A percentile compares a stretch with the other conserved stretches of the same genome.
Conservation (phyloP, 2,888 invertebrate species). For the Melieria omissa region DNA sequence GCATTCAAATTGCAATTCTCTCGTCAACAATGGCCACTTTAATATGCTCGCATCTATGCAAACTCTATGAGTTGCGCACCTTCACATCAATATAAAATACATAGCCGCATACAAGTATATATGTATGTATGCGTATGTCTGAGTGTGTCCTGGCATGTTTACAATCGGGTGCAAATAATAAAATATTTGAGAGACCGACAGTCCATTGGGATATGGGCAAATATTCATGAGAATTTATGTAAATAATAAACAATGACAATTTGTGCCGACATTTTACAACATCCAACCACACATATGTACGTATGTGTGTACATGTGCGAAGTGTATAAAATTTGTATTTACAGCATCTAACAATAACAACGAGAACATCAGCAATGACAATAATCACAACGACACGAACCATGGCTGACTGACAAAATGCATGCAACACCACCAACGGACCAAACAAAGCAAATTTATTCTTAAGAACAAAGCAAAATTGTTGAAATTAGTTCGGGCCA, state of each 20-base stretch:
- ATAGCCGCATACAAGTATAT: not conserved
- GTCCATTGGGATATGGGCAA: no score
- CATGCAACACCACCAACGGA: no score
- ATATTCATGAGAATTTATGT: no score
- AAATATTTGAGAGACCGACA: no score
- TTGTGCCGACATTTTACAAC: not conserved
- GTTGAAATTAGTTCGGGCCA: conserved; percentile 67
- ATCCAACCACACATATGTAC: not conserved
- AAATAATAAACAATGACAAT: no score
- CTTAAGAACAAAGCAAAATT: conserved; percentile 62
- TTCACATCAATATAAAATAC: not conserved
- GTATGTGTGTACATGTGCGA: conserved; percentile 1
- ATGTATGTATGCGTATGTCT: not conserved
- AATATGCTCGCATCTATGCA: conserved; percentile 9
- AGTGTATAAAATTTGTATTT: not conserved
- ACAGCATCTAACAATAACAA: no score
- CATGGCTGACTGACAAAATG: no score
- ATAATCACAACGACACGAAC: no score
- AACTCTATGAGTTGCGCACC: not conserved
- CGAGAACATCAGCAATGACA: no score
- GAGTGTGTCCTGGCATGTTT: not conserved
- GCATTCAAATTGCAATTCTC: no score
- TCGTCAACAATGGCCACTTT: conserved; percentile 22
- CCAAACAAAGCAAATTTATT: conserved; percentile 29
- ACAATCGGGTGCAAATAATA: not conserved